Evolutionary conservation across 92 coral and sea anemone genomes (phyloP), one percentile per base, ranked within the genome.

Genomic region (Scolanthus callimorphus): DNA sequence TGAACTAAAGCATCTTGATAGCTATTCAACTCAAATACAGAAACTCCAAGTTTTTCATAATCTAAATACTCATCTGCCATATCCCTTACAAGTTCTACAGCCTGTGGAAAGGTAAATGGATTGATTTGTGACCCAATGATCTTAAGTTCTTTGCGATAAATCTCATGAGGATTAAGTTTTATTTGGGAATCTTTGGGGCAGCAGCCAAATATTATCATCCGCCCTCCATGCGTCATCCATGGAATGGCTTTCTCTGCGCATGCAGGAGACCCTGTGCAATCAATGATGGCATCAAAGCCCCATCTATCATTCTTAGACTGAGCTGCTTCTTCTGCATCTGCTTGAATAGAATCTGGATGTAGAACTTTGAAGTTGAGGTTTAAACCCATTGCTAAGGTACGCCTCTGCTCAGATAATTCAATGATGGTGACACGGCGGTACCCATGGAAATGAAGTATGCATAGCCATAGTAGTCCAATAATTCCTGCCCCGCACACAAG

Each of bases 251-350:
- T 84, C 52, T 92, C 89, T 11, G 84, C 34, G 10, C 80, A 72
- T 55, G 69, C 72, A 9, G 90, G 78, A 15, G 69, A 70, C 12
- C 87, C 91, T 17, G 85, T 80, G 65, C 96, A 88, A 38, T 92
- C 98, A 23, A 92, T 73, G 3, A 92, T 68, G 22, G 80, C 89
- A 51, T 88, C 98, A 65, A 88, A 92, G 6, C 98, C 96, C 96
- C 98, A 92, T 11, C 30, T 31, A 17, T 34, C 52, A 26, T 80
- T 57, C 3, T 79, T 57, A n/a, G 65, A 59, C 9, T 62, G 60
- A 3, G 64, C 63, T 1, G 81, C 84, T 9, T 79, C 78, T 37
- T 79, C 71, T 19, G 67, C 65, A 22, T 62, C 61, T 2, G 58
- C 57, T 15, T 84, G 89, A 3, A 92, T 31, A 20, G 74, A 60